phyloP scores from a whole-genome alignment of 2,888 invertebrate genomes.

The Diarsia dahlii region DNA sequence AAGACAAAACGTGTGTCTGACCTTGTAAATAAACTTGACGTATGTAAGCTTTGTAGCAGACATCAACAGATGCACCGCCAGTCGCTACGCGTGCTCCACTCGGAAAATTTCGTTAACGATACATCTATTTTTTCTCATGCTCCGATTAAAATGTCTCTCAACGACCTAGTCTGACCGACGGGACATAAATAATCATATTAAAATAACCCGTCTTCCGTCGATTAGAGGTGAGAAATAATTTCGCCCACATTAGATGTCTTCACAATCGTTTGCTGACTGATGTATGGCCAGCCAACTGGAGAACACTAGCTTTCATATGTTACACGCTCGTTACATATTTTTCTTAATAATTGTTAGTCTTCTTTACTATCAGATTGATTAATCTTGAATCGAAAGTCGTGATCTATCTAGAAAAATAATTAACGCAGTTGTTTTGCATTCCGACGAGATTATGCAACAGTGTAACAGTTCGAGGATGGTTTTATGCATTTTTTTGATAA shows the following conservation, averaged over 20 bases:
- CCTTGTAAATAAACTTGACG: constrained; percentile 33
- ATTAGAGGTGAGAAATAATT: constrained; percentile 67
- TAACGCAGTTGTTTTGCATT: constrained; percentile 30
- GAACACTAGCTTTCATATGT: constrained; percentile 51
- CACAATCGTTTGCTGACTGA: constrained; percentile 63
- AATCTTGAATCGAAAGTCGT: constrained; percentile 45
- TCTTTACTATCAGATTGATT: constrained; percentile 22
- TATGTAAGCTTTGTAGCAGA: constrained; percentile 4
- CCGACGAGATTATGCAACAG: constrained; percentile 41
- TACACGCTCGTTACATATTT: constrained; percentile 45
- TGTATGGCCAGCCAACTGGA: constrained; percentile 36
- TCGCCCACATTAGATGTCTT: constrained; percentile 62
- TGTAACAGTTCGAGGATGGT: constrained; percentile 20
- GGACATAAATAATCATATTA: constrained; percentile 68
- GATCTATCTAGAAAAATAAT: constrained; percentile 30
- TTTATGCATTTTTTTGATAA: constrained; percentile 11
- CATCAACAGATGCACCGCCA: constrained; percentile 35
- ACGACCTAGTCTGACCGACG: constrained; percentile 62
- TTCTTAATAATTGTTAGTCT: constrained; percentile 31
- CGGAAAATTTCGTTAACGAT: constrained; percentile 48
- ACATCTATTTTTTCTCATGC: constrained; percentile 54
- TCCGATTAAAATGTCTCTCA: constrained; percentile 64
- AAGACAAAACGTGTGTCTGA: background rate
- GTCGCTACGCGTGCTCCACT: constrained; percentile 8
- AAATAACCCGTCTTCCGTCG: constrained; percentile 66